These are phyloP conservation scores for Tenualosa thibaudeaui DNA, from an alignment of 2,797 vertebrate genomes.

Conservation along the genomic window DNA sequence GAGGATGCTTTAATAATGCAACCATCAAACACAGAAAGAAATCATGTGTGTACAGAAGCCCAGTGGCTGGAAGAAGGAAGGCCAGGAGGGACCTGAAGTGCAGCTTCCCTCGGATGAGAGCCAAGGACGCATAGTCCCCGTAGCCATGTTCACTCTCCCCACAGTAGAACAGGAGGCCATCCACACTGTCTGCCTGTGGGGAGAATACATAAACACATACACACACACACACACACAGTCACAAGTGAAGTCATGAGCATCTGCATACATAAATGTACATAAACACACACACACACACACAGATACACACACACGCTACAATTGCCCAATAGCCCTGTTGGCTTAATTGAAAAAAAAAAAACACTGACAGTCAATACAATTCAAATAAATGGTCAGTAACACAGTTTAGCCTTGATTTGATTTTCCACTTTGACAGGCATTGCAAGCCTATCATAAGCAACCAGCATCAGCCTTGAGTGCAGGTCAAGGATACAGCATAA, in stretches of 20 bases:
- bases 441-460: not conserved
- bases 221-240: not conserved
- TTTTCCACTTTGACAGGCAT: not conserved
- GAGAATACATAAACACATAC: slow-evolving; percentile 25
- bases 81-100: slow-evolving; percentile 75
- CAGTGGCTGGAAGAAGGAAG: too few species aligned
- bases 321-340: not conserved
- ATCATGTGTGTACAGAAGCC: not conserved
- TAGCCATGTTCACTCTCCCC: slow-evolving; percentile 78
- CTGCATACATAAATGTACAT: not conserved
- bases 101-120: slow-evolving; percentile 67
- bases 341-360: not conserved
- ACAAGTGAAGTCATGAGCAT: too few species aligned
- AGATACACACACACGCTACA: not conserved
- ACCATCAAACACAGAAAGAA: not conserved
- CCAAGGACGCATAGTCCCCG: slow-evolving; percentile 79
- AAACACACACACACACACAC: not conserved
- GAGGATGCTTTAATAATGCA: not conserved
- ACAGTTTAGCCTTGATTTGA: not conserved
- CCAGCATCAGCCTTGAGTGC: too few species aligned
- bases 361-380: not conserved
- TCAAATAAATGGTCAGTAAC: too few species aligned
- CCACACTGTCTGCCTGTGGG: slow-evolving; percentile 72
- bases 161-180: slow-evolving; percentile 80
- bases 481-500: not conserved